Percentiles rank a stretch among this genome's conserved stretches.
These are phyloP conservation scores for Dasypolia templi DNA, from an alignment of 2,888 invertebrate genomes.

Conservation along the genomic window DNA sequence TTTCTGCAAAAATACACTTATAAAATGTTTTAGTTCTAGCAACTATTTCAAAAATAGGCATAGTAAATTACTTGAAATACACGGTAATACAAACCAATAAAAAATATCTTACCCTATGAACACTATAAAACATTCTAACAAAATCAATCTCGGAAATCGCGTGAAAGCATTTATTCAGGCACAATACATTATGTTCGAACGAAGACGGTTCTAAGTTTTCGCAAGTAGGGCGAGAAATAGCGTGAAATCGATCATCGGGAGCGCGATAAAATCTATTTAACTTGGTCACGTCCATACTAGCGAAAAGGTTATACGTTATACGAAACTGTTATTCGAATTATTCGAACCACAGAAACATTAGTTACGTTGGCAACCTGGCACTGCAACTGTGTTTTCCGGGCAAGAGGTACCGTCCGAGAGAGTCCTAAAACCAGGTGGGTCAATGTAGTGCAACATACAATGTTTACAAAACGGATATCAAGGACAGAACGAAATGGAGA, in stretches of 20 bases:
- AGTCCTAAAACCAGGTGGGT: not conserved
- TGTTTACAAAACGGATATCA: slow-evolving; percentile 12
- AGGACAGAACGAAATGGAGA: too few species aligned
- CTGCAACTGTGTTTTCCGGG: not conserved
- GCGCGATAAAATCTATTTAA: slow-evolving; percentile 63
- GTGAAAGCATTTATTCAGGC: slow-evolving; percentile 28
- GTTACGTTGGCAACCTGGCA: not conserved
- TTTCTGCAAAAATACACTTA: not conserved
- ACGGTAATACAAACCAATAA: not conserved
- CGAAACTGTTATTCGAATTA: slow-evolving; percentile 39
- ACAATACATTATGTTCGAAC: slow-evolving; percentile 10
- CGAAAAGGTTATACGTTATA: slow-evolving; percentile 17
- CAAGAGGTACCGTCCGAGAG: not conserved
- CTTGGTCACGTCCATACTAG: slow-evolving; percentile 50
- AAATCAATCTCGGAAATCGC: slow-evolving; percentile 28
- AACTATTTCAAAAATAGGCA: not conserved
- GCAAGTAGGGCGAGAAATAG: slow-evolving; percentile 46
- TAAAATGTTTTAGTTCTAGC: not conserved
- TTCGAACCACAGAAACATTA: slow-evolving; percentile 23
- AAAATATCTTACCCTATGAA: not conserved
- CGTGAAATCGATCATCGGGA: slow-evolving; percentile 56
- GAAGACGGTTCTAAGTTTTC: slow-evolving; percentile 52
- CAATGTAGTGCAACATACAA: not conserved
- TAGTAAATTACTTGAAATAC: not conserved
- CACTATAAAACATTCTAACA: slow-evolving; percentile 2